These are phyloP conservation scores for Pteronotus mesoamericanus DNA, from an alignment of 2,797 vertebrate species.

Conservation along the genomic window DNA sequence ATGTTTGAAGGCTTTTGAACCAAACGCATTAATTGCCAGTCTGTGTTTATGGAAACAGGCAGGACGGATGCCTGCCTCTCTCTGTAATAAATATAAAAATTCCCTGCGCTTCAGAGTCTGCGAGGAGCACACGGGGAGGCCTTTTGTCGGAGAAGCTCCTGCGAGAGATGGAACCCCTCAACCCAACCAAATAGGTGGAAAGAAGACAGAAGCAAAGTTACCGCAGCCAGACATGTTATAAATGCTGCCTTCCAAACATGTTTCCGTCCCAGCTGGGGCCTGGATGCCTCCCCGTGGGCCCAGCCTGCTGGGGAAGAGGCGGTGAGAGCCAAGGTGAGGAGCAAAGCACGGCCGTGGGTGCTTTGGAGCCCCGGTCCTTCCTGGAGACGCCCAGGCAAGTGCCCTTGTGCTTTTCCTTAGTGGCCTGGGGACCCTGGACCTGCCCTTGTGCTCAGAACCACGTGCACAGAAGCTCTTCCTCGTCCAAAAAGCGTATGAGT, in stretches of 20 bases:
- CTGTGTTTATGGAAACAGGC: conserved; percentile 70
- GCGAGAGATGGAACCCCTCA: neutral
- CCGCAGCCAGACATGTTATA: neutral
- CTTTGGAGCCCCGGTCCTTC: neutral
- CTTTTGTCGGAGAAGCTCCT: neutral
- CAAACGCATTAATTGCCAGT: conserved; percentile 74
- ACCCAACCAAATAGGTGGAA: neutral
- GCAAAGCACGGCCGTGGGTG: neutral
- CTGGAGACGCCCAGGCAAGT: rapidly evolving
- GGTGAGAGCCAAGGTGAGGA: neutral
- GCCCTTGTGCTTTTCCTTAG: neutral
- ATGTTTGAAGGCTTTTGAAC: conserved; percentile 77
- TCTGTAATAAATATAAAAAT: conserved; percentile 70
- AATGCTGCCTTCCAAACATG: rapidly evolving
- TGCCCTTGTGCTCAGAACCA: neutral
- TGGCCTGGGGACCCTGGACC: neutral
- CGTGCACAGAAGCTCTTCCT: neutral
- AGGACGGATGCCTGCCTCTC: conserved; percentile 46
- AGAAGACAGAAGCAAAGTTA: neutral
- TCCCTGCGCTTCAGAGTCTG: neutral
- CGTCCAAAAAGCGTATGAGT: neutral
- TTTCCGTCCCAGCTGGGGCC: neutral
- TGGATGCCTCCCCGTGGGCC: rapidly evolving
- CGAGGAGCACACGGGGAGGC: neutral
- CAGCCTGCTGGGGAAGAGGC: neutral